Conservation (phyloP, 2,888 invertebrate species). For the Melikaiella ostensackeni region DNA sequence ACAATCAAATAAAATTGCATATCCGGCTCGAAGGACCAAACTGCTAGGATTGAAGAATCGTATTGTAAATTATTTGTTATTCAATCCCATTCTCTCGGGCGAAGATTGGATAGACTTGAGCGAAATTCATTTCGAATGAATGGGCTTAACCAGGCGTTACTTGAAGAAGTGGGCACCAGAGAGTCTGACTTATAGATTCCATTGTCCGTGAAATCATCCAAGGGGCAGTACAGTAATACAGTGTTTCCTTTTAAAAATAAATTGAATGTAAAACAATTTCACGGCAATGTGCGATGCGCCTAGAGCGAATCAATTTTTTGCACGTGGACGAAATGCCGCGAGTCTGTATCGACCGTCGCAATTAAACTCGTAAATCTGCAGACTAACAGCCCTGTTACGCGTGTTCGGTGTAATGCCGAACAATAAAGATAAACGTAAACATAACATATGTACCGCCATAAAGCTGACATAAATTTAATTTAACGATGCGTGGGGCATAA, state of each 20-base stretch:
- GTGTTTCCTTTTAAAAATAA: slow-evolving; percentile 5
- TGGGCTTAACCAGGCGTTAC: slow-evolving; percentile 12
- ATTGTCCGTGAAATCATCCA: slow-evolving; percentile 25
- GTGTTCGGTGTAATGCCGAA: slow-evolving; percentile 62
- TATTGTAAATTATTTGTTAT: slow-evolving; percentile 10
- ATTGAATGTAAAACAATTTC: slow-evolving; percentile 19
- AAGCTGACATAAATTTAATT: slow-evolving; percentile 65
- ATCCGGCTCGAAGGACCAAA: no score
- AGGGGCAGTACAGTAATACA: slow-evolving; percentile 4
- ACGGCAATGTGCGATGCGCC: slow-evolving; percentile 4
- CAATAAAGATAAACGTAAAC: slow-evolving; percentile 66
- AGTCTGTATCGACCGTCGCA: slow-evolving; percentile 58
- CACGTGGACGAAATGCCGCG: slow-evolving; percentile 9
- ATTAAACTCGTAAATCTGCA: slow-evolving; percentile 66
- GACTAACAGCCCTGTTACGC: slow-evolving; percentile 66
- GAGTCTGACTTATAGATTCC: slow-evolving; percentile 4
- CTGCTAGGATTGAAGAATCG: no score
- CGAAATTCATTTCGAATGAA: slow-evolving; percentile 1
- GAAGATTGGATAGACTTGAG: slow-evolving; percentile 9
- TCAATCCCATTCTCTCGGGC: background rate
- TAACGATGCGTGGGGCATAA: slow-evolving; percentile 64
- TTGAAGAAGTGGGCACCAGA: background rate
- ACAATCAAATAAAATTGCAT: no score
- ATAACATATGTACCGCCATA: slow-evolving; percentile 52
- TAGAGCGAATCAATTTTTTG: slow-evolving; percentile 19